Percentiles rank a stretch among this genome's conserved stretches.
phyloP scores from a whole-genome alignment of 2,797 vertebrate species.

The Apogon talboti region DNA sequence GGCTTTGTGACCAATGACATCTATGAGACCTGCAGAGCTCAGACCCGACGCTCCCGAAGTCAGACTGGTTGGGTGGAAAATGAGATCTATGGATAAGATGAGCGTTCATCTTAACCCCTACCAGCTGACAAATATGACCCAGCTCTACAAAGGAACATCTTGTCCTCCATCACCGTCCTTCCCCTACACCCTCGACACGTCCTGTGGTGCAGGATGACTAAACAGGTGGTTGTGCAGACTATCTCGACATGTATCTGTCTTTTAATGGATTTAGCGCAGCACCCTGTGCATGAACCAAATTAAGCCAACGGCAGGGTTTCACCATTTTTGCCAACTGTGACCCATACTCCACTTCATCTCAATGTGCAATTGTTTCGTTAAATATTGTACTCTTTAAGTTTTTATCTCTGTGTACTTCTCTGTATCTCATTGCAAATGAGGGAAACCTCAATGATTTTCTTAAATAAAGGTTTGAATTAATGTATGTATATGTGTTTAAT shows the following conservation, averaged over 20 bases:
- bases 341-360: too few relatives aligned
- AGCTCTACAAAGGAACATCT: conserved; percentile 7
- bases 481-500: background rate
- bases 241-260: conserved; percentile 2
- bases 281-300: conserved; percentile 3
- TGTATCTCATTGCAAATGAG: too few relatives aligned
- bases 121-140: conserved; percentile 18
- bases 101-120: background rate
- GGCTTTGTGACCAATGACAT: conserved; percentile 96
- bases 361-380: background rate
- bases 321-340: background rate
- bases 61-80: conserved; percentile 92
- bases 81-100: conserved; percentile 84
- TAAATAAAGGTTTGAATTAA: too few relatives aligned
- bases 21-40: conserved; percentile 87
- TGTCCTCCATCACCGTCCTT: conserved; percentile 17
- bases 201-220: conserved; percentile 27
- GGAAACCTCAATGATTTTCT: too few relatives aligned
- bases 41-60: conserved; percentile 65
- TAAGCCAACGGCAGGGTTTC: conserved; percentile 12
- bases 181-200: conserved; percentile 7
- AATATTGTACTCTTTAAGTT: background rate
- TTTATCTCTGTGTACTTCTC: too few relatives aligned
- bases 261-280: conserved; percentile 17
- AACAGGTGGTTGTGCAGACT: background rate